Conservation (phyloP, 1,140 invertebrate genomes). For the Nomia melanderi region DNA sequence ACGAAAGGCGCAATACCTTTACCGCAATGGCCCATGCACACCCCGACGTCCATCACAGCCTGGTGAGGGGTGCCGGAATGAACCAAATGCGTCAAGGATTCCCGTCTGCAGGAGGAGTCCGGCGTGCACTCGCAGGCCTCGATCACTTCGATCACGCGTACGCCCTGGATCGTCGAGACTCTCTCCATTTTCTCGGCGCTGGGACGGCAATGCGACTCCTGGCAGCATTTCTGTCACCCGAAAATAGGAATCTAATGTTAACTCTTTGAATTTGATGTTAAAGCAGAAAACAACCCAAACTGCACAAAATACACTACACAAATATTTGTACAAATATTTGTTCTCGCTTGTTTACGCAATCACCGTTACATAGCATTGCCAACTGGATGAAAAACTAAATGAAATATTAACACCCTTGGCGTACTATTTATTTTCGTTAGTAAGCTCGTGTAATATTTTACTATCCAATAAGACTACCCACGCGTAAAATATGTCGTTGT, state of each 20-base stretch:
- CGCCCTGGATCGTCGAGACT: conserved; percentile 79
- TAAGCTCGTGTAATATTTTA: too few species aligned
- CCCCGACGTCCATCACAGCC: conserved; percentile 78
- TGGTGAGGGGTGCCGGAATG: conserved; percentile 81
- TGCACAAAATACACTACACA: too few species aligned
- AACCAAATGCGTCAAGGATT: conserved; percentile 74
- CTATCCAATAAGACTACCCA: too few species aligned
- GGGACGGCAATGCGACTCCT: conserved; percentile 74
- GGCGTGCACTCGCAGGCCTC: conserved; percentile 79
- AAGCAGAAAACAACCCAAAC: too few species aligned
- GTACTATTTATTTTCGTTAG: too few species aligned
- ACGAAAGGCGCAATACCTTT: conserved; percentile 60
- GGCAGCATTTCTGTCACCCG: conserved; percentile 72
- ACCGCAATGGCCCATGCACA: conserved; percentile 78
- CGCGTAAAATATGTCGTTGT: too few species aligned
- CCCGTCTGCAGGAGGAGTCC: conserved; percentile 74
- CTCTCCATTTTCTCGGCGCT: conserved; percentile 75
- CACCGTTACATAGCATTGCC: too few species aligned
- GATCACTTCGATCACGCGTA: conserved; percentile 76
- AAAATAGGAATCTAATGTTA: not conserved
- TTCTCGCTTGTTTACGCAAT: too few species aligned
- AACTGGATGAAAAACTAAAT: too few species aligned
- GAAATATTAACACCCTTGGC: too few species aligned
- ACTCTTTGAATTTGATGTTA: too few species aligned
- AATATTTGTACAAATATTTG: too few species aligned